Base-by-base conservation (phyloP, 2,113 vertebrate genomes). In the Isichthys henryi region DNA sequence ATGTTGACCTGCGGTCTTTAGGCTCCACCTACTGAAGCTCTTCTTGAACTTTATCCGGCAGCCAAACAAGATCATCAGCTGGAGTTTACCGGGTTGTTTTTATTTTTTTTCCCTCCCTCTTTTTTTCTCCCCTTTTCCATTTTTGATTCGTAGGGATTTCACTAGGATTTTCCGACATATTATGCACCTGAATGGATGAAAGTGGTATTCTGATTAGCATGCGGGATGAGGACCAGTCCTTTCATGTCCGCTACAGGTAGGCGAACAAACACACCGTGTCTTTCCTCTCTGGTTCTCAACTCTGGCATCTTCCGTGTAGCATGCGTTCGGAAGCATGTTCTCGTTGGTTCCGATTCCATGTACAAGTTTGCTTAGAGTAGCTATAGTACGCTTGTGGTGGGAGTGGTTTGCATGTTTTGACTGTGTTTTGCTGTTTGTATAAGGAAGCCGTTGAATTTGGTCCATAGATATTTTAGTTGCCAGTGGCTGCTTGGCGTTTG, bases 201-300 rank as follows among this genome's bases (percentile, higher is more conserved):
- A 94, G 93, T 92, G 94, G 94, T 93, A 93, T 95, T 94, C 91
- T 96, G 94, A 91, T 97, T 96, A 97, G 96, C 94, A 97, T 96
- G 96, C 95, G 89, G 92, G 96, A 92, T 90, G 94, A 98, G 92
- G 97, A 97, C 93, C 96, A 94, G 91, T 97, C 97, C 91, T 96
- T 97, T 95, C 97, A 98, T 92, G 96, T 99, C 92, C 96, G 97
- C 90, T 99, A 99, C 98, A 99, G 98, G 98, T 99, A 98, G 97
- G 98, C 91, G 58, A 82, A 49, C 85, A 31, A 87, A 21, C 45
- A 45, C 17, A 15, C 3, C 9, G n/a, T 27, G 21, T 17, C 27
- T 48, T 48, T 58, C 50, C 23, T 45, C n/a, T 87, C 50, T 35
- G 27, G 11, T 53, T 19, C 56, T 11, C 53, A 43, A 15, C 53